Conservation (phyloP, 2,797 vertebrate species). For the Gymnoscopelus microlampas region DNA sequence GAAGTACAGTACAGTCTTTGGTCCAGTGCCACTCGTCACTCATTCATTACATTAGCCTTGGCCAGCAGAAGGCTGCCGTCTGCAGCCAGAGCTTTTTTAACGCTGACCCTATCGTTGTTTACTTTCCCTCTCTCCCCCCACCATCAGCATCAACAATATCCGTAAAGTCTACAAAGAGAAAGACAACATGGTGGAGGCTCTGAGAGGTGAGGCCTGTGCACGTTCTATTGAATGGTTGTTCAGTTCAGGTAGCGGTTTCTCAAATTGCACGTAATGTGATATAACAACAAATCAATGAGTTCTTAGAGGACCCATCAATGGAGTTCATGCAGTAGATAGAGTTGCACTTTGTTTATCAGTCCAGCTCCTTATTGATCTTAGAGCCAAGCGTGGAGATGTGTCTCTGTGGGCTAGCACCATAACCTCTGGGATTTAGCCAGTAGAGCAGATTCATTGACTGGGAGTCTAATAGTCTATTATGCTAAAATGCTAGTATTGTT, state of each 20-base stretch:
- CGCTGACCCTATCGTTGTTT: constrained; percentile 5
- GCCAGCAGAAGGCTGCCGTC: not conserved
- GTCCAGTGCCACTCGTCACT: not conserved
- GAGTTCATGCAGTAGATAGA: not conserved
- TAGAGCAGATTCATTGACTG: too few relatives aligned
- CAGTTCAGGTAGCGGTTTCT: not conserved
- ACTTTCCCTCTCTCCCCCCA: constrained; percentile 29
- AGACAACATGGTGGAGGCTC: constrained; percentile 87
- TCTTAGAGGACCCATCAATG: not conserved
- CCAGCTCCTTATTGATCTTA: not conserved
- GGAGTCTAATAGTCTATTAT: too few relatives aligned
- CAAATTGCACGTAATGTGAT: not conserved
- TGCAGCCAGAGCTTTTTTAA: constrained; percentile 11
- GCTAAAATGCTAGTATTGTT: too few relatives aligned
- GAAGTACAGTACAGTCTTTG: not conserved
- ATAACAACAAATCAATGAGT: constrained; percentile 5
- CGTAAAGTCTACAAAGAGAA: constrained; percentile 91
- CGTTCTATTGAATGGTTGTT: not conserved
- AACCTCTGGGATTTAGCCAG: too few relatives aligned
- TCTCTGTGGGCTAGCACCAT: too few relatives aligned
- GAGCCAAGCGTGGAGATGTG: not conserved
- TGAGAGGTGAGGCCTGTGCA: constrained; percentile 83
- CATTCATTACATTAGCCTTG: not conserved
- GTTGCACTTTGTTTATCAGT: not conserved
- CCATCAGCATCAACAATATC: constrained; percentile 89